A percentile compares a stretch with the other conserved stretches of the same genome.
phyloP scores from a whole-genome alignment of 1,140 invertebrate genomes.

The Theocolax elegans region DNA sequence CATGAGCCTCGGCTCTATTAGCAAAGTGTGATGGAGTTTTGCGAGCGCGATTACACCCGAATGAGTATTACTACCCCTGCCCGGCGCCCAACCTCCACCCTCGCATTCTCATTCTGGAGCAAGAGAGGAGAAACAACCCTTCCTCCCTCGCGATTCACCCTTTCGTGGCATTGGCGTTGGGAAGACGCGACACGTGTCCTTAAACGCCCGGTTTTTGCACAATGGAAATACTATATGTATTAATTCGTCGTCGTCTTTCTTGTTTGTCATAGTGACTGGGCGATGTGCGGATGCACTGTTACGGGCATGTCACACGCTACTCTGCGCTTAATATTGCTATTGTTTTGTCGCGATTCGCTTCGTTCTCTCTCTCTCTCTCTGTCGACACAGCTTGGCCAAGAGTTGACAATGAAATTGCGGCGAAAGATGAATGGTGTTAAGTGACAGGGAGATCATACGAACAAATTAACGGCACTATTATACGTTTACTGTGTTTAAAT shows the following conservation, averaged over 20 bases:
- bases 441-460: not conserved
- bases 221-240: conserved; percentile 22
- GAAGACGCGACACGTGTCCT: conserved; percentile 47
- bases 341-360: conserved; percentile 20
- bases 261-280: conserved; percentile 38
- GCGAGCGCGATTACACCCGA: conserved; percentile 69
- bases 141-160: too few relatives aligned
- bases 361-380: not conserved
- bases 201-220: conserved; percentile 41
- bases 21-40: conserved; percentile 70
- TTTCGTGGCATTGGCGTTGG: too few relatives aligned
- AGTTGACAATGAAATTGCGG: not conserved
- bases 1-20: conserved; percentile 60
- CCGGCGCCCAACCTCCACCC: conserved; percentile 41
- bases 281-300: not conserved
- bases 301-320: conserved; percentile 22
- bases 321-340: conserved; percentile 11
- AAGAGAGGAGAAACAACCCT: conserved; percentile 48
- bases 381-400: not conserved
- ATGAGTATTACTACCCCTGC: conserved; percentile 65
- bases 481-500: too few relatives aligned
- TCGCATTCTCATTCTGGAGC: conserved; percentile 45
- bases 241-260: conserved; percentile 29
- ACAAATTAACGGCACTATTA: too few relatives aligned
- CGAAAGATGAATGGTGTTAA: not conserved